Evolutionary conservation across 92 coral and sea anemone species (phyloP).

Genomic region (Heteractis magnifica): DNA sequence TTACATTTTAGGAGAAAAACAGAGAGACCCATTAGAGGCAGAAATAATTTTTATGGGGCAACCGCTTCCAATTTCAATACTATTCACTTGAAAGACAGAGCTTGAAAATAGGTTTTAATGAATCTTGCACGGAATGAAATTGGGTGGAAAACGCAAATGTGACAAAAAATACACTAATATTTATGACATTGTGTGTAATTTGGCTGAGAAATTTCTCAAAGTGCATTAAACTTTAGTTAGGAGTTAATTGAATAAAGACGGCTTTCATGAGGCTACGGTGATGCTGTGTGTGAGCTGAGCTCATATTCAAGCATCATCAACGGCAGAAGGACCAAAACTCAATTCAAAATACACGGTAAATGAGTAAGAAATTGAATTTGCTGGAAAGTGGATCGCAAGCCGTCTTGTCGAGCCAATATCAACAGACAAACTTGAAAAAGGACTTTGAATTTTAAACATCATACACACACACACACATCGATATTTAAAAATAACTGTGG

Average conservation of each 20-base stretch:
- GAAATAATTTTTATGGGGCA: not conserved
- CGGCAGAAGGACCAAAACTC: not conserved
- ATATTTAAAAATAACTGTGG: conserved; percentile 4
- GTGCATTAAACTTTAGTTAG: conserved; percentile 14
- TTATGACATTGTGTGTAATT: not conserved
- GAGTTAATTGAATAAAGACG: conserved; percentile 15
- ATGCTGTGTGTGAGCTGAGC: not conserved
- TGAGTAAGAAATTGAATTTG: not conserved
- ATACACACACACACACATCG: not conserved
- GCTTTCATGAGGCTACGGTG: not conserved
- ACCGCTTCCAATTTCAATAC: not conserved
- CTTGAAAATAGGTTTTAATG: not conserved
- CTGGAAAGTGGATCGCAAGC: not conserved
- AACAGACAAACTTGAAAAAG: not conserved
- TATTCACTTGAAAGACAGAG: not conserved
- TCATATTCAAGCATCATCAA: not conserved
- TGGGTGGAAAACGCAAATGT: not conserved
- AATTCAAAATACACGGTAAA: not conserved
- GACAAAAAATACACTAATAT: not conserved
- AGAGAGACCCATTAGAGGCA: conserved; percentile 6
- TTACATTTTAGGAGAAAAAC: not conserved
- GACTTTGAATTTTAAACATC: conserved; percentile 1
- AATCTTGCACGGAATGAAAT: not conserved
- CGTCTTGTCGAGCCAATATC: conserved; percentile 6
- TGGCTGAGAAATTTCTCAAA: not conserved